Evolutionary conservation across 2,797 vertebrate genomes (phyloP).

Genomic region (Lagodon rhomboides): DNA sequence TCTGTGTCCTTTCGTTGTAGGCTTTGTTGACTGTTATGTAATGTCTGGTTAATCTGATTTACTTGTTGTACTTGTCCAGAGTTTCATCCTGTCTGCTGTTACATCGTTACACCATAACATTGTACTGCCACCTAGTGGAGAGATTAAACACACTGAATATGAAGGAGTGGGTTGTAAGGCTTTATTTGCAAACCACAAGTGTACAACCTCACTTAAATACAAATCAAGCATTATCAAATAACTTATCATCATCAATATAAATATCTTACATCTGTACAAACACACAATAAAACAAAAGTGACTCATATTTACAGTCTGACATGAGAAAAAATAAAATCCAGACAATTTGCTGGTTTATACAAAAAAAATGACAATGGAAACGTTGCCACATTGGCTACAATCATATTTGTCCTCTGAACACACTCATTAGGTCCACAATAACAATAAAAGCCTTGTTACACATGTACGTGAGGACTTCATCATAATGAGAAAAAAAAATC

Average conservation of each 20-base stretch:
- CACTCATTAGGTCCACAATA: slow-evolving; percentile 43
- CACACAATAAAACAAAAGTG: slow-evolving; percentile 32
- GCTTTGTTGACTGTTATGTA: slow-evolving; percentile 34
- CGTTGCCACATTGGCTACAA: slow-evolving; percentile 43
- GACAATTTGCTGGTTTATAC: background rate
- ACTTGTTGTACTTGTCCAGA: background rate
- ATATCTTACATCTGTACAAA: slow-evolving; percentile 69
- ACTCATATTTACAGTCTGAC: slow-evolving; percentile 51
- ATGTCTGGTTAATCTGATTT: background rate
- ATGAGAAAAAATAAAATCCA: slow-evolving; percentile 31
- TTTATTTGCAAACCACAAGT: slow-evolving; percentile 57
- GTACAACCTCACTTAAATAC: slow-evolving; percentile 48
- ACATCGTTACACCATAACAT: background rate
- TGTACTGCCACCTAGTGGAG: slow-evolving; percentile 71
- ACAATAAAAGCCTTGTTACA: slow-evolving; percentile 11
- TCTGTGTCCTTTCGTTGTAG: slow-evolving; percentile 25
- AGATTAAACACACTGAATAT: slow-evolving; percentile 9
- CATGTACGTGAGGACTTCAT: background rate
- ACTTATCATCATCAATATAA: slow-evolving; percentile 58
- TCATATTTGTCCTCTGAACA: slow-evolving; percentile 49
- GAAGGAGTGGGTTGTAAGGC: background rate
- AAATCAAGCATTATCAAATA: slow-evolving; percentile 62
- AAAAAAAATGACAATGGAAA: slow-evolving; percentile 47
- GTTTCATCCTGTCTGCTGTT: background rate
- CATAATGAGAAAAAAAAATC: background rate